phyloP scores from a whole-genome alignment of 2,888 invertebrate species.

The Drosophila conformis region DNA sequence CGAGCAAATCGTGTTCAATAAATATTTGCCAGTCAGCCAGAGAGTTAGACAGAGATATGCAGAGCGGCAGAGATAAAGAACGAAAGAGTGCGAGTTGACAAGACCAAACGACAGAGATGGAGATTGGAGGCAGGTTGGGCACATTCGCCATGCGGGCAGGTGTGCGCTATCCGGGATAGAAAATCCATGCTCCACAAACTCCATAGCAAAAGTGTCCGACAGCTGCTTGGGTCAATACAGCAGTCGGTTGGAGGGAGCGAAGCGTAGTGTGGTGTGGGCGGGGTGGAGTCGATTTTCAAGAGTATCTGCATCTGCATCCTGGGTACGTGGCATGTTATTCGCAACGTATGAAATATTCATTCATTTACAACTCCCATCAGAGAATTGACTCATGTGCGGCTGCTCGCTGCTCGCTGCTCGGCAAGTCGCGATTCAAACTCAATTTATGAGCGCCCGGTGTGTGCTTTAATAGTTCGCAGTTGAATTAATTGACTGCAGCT shows the following conservation, averaged over 20 bases:
- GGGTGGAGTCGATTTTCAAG: neutral
- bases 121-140: slow-evolving; percentile 8
- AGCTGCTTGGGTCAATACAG: slow-evolving; percentile 58
- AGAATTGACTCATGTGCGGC: slow-evolving; percentile 72
- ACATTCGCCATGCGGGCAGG: slow-evolving; percentile 60
- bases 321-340: slow-evolving; percentile 33
- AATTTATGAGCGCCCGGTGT: slow-evolving; percentile 80
- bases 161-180: slow-evolving; percentile 20
- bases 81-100: neutral
- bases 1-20: slow-evolving; percentile 83
- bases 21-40: slow-evolving; percentile 77
- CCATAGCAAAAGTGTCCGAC: slow-evolving; percentile 44
- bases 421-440: slow-evolving; percentile 68
- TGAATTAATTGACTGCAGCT: slow-evolving; percentile 79
- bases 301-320: slow-evolving; percentile 13
- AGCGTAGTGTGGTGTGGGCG: neutral
- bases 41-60: slow-evolving; percentile 52
- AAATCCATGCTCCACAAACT: slow-evolving; percentile 29
- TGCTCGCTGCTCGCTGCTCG: slow-evolving; percentile 20
- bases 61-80: slow-evolving; percentile 16
- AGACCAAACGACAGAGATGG: neutral
- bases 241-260: neutral
- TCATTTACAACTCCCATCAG: slow-evolving; percentile 75
- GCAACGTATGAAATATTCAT: slow-evolving; percentile 79
- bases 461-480: slow-evolving; percentile 80